These are phyloP conservation scores for Drosophila affinis DNA, from an alignment of 2,888 invertebrate genomes.

Conservation along the genomic window DNA sequence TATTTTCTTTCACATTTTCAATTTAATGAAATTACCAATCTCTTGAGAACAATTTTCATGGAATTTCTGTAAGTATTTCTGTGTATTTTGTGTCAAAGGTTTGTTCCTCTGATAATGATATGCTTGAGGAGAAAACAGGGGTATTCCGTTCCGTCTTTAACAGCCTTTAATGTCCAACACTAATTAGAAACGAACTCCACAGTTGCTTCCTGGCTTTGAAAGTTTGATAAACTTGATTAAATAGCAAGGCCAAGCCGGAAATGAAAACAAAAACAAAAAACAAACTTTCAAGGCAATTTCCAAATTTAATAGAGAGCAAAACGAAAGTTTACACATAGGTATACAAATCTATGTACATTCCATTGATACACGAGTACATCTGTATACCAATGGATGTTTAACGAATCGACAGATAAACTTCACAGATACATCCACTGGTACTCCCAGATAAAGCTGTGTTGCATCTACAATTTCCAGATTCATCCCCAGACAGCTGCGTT, in stretches of 20 bases:
- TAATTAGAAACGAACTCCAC: background rate
- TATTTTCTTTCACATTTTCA: background rate
- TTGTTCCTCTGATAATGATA: too few species aligned
- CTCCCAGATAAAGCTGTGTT: too few species aligned
- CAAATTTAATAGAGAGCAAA: background rate
- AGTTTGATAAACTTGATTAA: constrained; percentile 9
- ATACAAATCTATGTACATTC: too few species aligned
- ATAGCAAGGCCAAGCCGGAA: constrained; percentile 3
- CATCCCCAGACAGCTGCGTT: background rate
- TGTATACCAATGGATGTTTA: background rate
- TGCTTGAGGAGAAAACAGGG: background rate
- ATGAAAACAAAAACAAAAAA: background rate
- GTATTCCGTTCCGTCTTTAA: background rate
- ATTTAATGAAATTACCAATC: background rate
- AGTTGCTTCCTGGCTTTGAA: background rate
- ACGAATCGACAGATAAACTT: background rate
- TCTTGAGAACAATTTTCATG: background rate
- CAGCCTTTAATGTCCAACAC: background rate
- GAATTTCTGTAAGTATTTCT: background rate
- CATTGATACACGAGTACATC: background rate
- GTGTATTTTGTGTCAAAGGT: background rate
- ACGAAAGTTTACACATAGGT: too few species aligned
- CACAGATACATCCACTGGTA: background rate
- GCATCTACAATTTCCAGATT: background rate
- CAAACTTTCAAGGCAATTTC: background rate